Evolutionary conservation across 35 echinoderm and acorn worm genomes (phyloP).

Genomic region (Strongylocentrotus purpuratus): DNA sequence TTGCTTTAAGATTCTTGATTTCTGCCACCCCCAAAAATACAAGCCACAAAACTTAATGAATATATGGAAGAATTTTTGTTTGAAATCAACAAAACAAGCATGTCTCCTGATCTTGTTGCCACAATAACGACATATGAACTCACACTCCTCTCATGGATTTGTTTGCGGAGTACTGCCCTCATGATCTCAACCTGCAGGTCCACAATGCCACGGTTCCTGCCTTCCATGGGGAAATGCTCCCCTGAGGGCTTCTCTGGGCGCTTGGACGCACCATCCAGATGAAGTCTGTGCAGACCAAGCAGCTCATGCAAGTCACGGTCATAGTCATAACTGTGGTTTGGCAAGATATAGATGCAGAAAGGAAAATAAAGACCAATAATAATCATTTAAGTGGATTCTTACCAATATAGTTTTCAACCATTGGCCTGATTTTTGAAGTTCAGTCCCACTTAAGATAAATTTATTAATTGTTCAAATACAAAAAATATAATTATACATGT

Average conservation of each 20-base stretch:
- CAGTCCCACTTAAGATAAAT: no score
- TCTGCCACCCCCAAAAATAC: no score
- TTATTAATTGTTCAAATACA: no score
- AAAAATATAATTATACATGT: no score
- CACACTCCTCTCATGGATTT: slow-evolving; percentile 85
- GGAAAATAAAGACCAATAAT: background rate
- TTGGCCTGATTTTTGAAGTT: no score
- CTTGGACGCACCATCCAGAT: slow-evolving; percentile 44
- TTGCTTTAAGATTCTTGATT: no score
- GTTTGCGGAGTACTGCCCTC: slow-evolving; percentile 80
- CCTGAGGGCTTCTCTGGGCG: slow-evolving; percentile 55
- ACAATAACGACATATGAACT: background rate
- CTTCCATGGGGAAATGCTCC: slow-evolving; percentile 56
- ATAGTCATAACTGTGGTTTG: slow-evolving; percentile 74
- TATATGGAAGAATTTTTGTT: no score
- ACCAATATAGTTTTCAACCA: no score
- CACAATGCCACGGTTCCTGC: slow-evolving; percentile 75
- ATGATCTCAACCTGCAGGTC: slow-evolving; percentile 89
- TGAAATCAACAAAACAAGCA: no score
- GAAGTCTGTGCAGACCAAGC: slow-evolving; percentile 76
- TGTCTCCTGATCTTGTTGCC: background rate
- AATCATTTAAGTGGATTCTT: no score
- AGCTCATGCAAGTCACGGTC: slow-evolving; percentile 83
- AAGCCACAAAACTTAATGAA: background rate
- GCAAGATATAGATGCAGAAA: background rate